phyloP scores from a whole-genome alignment of 2,888 invertebrate species.

The Physocephala rufipes region DNA sequence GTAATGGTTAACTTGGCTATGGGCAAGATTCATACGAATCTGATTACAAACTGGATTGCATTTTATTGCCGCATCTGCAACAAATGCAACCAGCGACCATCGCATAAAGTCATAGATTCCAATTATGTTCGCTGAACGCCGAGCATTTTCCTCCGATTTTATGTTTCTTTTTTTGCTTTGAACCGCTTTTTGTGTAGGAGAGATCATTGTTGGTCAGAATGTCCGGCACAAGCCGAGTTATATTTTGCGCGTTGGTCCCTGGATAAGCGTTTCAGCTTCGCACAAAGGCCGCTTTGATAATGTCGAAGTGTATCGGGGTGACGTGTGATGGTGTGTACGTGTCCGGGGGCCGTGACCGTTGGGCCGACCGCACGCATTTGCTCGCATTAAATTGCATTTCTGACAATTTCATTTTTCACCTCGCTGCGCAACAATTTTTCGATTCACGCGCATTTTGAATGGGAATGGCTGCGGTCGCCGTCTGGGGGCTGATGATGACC shows the following conservation, averaged over 20 bases:
- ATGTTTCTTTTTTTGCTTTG: not conserved
- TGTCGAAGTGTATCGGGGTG: conserved; percentile 2
- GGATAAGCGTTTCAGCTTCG: not conserved
- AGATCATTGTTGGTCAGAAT: conserved; percentile 1
- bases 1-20: conserved; percentile 37
- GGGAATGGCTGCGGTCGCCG: not conserved
- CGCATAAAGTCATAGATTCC: conserved; percentile 50
- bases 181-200: not conserved
- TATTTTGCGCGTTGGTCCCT: not conserved
- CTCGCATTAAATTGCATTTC: conserved; percentile 42
- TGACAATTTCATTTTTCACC: conserved; percentile 49
- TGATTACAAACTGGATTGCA: conserved; percentile 49
- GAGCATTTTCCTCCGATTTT: conserved; percentile 38
- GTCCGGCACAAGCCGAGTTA: not conserved
- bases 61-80: conserved; percentile 46
- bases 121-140: conserved; percentile 50
- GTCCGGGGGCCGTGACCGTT: not conserved
- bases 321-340: not conserved
- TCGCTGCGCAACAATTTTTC: conserved; percentile 46
- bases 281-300: conserved; percentile 3
- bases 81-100: conserved; percentile 30
- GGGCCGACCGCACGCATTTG: conserved; percentile 11
- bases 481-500: too few relatives aligned
- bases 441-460: conserved; percentile 26
- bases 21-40: conserved; percentile 48